These are phyloP conservation scores for Saxidomus purpurata DNA, from an alignment of 1,140 invertebrate species.

Conservation along the genomic window DNA sequence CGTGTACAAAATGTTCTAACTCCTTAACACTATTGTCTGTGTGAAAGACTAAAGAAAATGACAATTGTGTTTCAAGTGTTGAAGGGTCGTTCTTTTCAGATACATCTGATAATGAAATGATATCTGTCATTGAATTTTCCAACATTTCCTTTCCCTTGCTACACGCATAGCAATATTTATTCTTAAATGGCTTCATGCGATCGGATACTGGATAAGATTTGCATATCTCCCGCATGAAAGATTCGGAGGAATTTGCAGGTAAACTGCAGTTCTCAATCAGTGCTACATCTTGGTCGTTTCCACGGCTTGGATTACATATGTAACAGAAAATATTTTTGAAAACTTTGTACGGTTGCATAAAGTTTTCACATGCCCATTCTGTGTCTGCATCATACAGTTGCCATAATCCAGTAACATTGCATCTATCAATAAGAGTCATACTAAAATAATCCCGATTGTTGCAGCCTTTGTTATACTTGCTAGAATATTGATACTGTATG, in stretches of 20 bases:
- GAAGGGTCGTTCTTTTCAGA: not conserved
- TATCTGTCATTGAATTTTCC: no score
- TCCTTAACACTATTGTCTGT: not conserved
- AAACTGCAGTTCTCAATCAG: not conserved
- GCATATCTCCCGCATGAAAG: not conserved
- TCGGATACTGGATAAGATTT: not conserved
- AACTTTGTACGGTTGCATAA: not conserved
- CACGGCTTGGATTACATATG: constrained; percentile 43
- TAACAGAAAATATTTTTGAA: constrained; percentile 49
- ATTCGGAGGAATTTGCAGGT: not conserved
- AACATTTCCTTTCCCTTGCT: not conserved
- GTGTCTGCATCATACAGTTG: constrained; percentile 15
- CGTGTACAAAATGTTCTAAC: not conserved
- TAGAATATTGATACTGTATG: not conserved
- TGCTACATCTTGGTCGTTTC: not conserved
- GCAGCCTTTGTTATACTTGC: not conserved
- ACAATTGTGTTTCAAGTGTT: not conserved
- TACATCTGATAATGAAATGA: not conserved
- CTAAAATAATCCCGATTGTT: not conserved
- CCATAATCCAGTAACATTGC: constrained; percentile 47
- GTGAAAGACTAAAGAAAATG: not conserved
- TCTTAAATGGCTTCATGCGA: constrained; percentile 16
- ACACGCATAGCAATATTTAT: constrained; percentile 27
- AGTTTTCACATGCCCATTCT: constrained; percentile 39
- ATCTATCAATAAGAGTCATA: not conserved